phyloP scores from a whole-genome alignment of 2,113 vertebrate species.

The Thoracochromis brauschi region DNA sequence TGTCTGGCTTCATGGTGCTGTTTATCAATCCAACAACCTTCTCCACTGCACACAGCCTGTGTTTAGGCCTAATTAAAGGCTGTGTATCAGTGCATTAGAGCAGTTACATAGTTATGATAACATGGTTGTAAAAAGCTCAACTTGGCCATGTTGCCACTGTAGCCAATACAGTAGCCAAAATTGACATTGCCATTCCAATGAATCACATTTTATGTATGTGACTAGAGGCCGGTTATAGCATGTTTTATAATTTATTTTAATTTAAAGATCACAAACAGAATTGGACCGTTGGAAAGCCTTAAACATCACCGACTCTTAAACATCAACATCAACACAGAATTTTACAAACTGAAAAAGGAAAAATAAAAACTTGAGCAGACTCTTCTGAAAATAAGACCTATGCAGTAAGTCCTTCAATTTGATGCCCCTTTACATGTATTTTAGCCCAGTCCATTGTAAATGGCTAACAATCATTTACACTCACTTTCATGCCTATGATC shows the following conservation, averaged over 20 bases:
- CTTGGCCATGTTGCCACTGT: background rate
- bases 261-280: background rate
- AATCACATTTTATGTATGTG: background rate
- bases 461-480: background rate
- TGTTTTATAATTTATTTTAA: background rate
- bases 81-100: background rate
- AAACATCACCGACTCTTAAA: background rate
- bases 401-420: background rate
- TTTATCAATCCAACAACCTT: background rate
- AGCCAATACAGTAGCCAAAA: background rate
- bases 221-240: background rate
- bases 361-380: background rate
- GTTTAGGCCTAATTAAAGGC: constrained; percentile 11
- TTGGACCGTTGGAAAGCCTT: background rate
- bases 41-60: background rate
- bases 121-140: background rate
- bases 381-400: background rate
- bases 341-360: background rate
- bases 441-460: background rate
- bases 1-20: background rate
- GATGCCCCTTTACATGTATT: background rate
- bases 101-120: background rate
- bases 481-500: background rate
- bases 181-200: background rate
- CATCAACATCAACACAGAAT: background rate